Percentiles rank a stretch among this genome's conserved stretches.
Conservation (phyloP, 2,888 invertebrate species). For the Parthenolecanium corni region DNA sequence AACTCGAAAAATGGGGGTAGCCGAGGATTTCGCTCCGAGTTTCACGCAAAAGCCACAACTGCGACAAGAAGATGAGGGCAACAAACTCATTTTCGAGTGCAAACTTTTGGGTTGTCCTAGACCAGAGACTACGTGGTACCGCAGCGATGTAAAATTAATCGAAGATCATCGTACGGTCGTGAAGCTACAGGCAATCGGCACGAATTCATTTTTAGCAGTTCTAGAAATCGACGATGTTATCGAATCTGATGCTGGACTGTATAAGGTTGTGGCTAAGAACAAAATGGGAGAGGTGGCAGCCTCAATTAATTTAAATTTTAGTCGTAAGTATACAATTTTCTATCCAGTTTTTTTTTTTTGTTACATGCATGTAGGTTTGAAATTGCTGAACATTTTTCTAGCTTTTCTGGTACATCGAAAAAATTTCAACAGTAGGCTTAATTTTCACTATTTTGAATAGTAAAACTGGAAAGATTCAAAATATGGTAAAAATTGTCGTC, state of each 20-base stretch:
- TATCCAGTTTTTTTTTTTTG: neutral
- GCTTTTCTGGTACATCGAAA: too few species aligned
- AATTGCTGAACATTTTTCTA: neutral
- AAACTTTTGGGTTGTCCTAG: constrained; percentile 76
- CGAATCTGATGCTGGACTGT: constrained; percentile 89
- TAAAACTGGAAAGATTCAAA: too few species aligned
- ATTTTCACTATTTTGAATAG: too few species aligned
- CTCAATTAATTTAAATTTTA: constrained; percentile 93
- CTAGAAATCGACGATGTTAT: constrained; percentile 91
- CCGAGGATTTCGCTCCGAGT: constrained; percentile 94
- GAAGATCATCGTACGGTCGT: constrained; percentile 78
- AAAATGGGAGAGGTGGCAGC: constrained; percentile 95
- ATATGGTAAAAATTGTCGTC: too few species aligned
- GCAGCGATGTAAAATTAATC: constrained; percentile 70
- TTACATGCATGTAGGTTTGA: too few species aligned
- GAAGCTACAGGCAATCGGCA: constrained; percentile 72
- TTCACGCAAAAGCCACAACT: constrained; percentile 96
- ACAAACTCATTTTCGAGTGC: constrained; percentile 88
- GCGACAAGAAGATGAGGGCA: constrained; percentile 91
- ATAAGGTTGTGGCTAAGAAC: constrained; percentile 93
- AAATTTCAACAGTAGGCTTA: too few species aligned
- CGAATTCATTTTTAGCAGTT: constrained; percentile 79
- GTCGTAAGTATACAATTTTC: constrained; percentile 62
- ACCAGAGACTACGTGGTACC: constrained; percentile 84
- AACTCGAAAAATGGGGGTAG: constrained; percentile 55